A percentile compares a stretch with the other conserved stretches of the same genome.
Evolutionary conservation across 2,797 vertebrate genomes (phyloP).

Genomic region (Rhadinocentrus ornatus): DNA sequence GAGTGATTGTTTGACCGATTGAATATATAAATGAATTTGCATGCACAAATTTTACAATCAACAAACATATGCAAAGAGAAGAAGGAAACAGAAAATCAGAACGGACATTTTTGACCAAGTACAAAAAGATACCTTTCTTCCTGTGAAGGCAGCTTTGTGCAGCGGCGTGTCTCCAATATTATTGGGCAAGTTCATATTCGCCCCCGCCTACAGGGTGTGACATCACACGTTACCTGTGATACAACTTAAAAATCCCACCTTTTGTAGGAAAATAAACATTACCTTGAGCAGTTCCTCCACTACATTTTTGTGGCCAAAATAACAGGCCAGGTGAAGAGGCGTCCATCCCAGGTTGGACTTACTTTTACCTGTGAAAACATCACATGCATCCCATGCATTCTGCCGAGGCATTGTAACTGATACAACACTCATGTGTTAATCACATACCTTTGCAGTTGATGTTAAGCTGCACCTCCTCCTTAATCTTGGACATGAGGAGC

Average conservation of each 20-base stretch:
- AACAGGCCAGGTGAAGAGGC: slow-evolving; percentile 95
- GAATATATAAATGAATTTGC: slow-evolving; percentile 59
- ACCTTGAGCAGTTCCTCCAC: slow-evolving; percentile 94
- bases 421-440: neutral
- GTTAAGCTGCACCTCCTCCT: slow-evolving; percentile 82
- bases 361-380: slow-evolving; percentile 87
- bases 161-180: slow-evolving; percentile 94
- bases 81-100: slow-evolving; percentile 5
- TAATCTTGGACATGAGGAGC: slow-evolving; percentile 83
- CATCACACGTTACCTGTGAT: slow-evolving; percentile 17
- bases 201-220: slow-evolving; percentile 85
- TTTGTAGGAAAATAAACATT: neutral
- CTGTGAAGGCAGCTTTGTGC: slow-evolving; percentile 96
- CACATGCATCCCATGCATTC: neutral
- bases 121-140: slow-evolving; percentile 87
- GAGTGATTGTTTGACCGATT: slow-evolving; percentile 49
- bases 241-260: neutral
- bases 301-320: slow-evolving; percentile 93
- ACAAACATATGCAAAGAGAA: slow-evolving; percentile 16
- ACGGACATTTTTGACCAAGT: neutral
- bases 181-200: slow-evolving; percentile 91
- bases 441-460: slow-evolving; percentile 95
- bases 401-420: neutral
- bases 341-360: slow-evolving; percentile 98
- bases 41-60: slow-evolving; percentile 61